Evolutionary conservation across 2,888 invertebrate species (phyloP), one percentile per base, ranked within the genome.

Genomic region (Brachylomia viminalis): DNA sequence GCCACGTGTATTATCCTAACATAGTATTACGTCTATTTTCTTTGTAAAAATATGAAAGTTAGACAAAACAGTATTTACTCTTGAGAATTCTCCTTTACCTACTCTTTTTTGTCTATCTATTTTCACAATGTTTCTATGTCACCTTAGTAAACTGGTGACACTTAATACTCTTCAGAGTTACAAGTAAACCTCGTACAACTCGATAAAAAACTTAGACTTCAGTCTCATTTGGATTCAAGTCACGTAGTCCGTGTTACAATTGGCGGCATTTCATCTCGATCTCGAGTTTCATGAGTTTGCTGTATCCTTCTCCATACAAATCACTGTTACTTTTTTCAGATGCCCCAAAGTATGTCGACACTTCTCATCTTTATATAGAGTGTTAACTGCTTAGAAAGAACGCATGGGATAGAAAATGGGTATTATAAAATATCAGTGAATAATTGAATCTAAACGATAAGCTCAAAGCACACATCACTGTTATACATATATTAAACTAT

Each of bases 201-300:
- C 23, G 38, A 47, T 67, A 82, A 85, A 81, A 79, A 73, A 68
- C 67, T 71, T 70, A 68, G 56, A 71, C 47, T 80, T 77, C 64
- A 58, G 58, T 56, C 75, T 72, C 66, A 80, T 88, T 88, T 61
- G 33, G 49, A 59, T 88, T 83, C 88, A 58, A 78, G 83, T 86
- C 89, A 88, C 88, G 89, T 86, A 83, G 27, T 30, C 69, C 70
- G 72, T 83, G 82, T 83, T 83, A 88, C 86, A 86, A 83, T 88
- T 88, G 87, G 75, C 79, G 83, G 81, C 81, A 76, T 88, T 88
- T 86, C 86, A 88, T 83, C 87, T 82, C 80, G 83, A 85, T 87
- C 83, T 87, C 80, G 71, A 83, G 85, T 87, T 88, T 83, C 87
- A 85, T 78, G 85, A 87, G 85, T 87, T 79, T 86, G 72, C 73